Evolutionary conservation across 2,113 vertebrate species (phyloP), one percentile per base, ranked within the genome.

Genomic region (Narcine bancroftii): DNA sequence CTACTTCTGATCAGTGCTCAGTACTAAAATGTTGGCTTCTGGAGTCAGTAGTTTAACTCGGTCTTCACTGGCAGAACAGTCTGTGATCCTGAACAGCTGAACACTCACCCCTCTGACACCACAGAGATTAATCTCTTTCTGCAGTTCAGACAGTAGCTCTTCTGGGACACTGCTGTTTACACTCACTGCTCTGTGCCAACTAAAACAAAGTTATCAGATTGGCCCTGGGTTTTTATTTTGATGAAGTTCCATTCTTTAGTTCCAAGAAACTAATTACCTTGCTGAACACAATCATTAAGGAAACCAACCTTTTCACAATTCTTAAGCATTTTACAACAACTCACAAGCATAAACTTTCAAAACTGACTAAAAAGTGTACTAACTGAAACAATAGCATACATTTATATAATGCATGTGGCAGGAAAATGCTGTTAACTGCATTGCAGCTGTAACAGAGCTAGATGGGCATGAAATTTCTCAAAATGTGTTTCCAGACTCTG

Each of bases 81-180:
- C 96, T 94, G 92, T 97, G 97, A 97, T 97, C 96, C 95, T 92
- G 94, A 97, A 97, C 98, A 99, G 97, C 97, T 98, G 98, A 98
- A 96, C 95, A 95, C 94, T 97, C 96, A 97, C 95, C 96, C 96
- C 94, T 69, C 89, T 96, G 97, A 95, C 97, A 97, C 95, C 93
- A 92, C 93, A 83, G 94, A 95, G 95, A 97, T 98, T 97, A 96
- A 96, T 95, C 93, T 94, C 94, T 93, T 94, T 95, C 96, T 95
- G 95, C 95, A 95, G 95, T 95, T 94, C 94, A 95, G 95, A 96
- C 95, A 95, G 97, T 96, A 96, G 96, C 95, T 95, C 95, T 94
- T 95, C 83, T 92, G 95, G 94, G 95, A 96, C 94, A 93, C 93
- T 93, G 94, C 95, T 96, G 93, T 96, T 96, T 94, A 93, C 95